These are phyloP conservation scores for Drosophila bipectinata DNA, from an alignment of 1,140 invertebrate genomes.

Conservation along the genomic window DNA sequence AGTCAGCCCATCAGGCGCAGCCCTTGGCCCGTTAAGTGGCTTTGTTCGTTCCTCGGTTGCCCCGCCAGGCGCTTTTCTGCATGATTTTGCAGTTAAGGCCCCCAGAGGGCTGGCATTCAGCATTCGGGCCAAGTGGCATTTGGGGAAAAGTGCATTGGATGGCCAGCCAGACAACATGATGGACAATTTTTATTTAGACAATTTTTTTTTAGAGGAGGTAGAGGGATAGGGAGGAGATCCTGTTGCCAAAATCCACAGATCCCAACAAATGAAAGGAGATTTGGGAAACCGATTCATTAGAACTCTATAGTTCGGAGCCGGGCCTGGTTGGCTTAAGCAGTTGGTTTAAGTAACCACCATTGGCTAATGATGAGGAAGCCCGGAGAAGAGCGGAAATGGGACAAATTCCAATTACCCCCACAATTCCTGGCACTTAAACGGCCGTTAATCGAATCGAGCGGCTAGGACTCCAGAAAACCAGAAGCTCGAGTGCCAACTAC, in stretches of 20 bases:
- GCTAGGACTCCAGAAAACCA: slow-evolving; percentile 1
- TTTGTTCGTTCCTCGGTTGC: slow-evolving; percentile 50
- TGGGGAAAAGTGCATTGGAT: slow-evolving; percentile 28
- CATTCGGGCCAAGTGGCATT: slow-evolving; percentile 43
- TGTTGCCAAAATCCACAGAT: slow-evolving; percentile 9
- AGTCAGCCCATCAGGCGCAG: slow-evolving; percentile 60
- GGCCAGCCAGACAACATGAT: slow-evolving; percentile 19
- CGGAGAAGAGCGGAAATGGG: background rate
- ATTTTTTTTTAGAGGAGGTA: background rate
- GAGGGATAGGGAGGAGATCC: background rate
- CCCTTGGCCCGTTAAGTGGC: slow-evolving; percentile 67
- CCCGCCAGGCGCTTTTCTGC: slow-evolving; percentile 52
- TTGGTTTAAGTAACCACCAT: too few relatives aligned
- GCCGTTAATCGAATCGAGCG: slow-evolving; percentile 47
- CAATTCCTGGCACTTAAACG: slow-evolving; percentile 48
- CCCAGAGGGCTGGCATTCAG: slow-evolving; percentile 18
- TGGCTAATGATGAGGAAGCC: background rate
- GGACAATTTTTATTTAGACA: slow-evolving; percentile 22
- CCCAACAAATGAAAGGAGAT: background rate
- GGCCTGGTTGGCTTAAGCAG: too few relatives aligned
- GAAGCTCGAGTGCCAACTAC: slow-evolving; percentile 1
- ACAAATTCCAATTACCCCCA: slow-evolving; percentile 34
- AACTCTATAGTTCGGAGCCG: background rate
- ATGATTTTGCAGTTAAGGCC: slow-evolving; percentile 73
- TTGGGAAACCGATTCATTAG: slow-evolving; percentile 12